Evolutionary conservation across 2,888 invertebrate genomes (phyloP), one percentile per base, ranked within the genome.

Genomic region (Crocallis elinguaria): DNA sequence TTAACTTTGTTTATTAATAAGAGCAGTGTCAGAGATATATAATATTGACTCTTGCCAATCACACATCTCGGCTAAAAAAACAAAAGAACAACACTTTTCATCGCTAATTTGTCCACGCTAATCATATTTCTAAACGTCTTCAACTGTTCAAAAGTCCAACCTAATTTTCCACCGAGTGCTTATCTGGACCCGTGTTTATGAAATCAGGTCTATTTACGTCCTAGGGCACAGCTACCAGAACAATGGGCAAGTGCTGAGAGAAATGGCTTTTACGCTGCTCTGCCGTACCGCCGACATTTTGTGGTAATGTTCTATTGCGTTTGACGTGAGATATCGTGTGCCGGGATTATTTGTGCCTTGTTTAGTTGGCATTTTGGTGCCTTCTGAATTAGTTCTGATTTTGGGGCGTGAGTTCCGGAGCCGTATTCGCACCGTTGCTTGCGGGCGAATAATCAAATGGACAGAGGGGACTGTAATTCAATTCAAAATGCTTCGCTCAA

Each of bases 301-400:
- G 57, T 38, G 59, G 62, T 58, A 61, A 58, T 58, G 54, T 49
- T 44, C 56, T 53, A 49, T 41, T 62, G 59, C 57, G 57, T 38
- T 44, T 55, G 62, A 62, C 62, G 46, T 59, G 62, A 57, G 51
- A 57, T 59, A 57, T 55, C 38, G 56, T 48, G 35, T 23, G 38
- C 41, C 5, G 38, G 41, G 33, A 41, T 56, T 52, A 44, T 54
- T 39, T 52, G 39, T 45, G 49, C 43, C 38, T 36, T 25, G 52
- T 49, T 49, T 37, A n/a, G 43, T 21, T 11, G 3, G 27, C 12
- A 16, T 16, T 43, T 29, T 17, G 16, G 42, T 42, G 33, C 21
- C 11, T 19, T 11, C 30, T 29, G 29, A 46, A 42, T 25, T 52
- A 46, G 29, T 12, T 23, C 8, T 23, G 23, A 6, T 3, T n/a